Base-by-base conservation (phyloP, 2,113 vertebrate species). In the Puffinus mauretanicus region DNA sequence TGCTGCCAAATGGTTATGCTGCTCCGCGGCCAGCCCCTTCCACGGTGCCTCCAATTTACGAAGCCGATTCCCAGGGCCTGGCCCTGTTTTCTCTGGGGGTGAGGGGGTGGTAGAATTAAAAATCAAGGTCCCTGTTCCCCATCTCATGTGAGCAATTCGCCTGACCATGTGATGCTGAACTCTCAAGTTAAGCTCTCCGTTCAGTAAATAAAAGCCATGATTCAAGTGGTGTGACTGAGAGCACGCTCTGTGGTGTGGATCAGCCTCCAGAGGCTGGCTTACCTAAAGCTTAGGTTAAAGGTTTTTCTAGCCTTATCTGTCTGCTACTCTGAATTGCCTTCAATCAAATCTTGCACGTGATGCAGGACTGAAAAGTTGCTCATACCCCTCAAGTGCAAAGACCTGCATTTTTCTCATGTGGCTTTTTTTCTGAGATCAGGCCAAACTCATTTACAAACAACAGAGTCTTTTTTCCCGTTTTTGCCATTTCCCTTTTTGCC, bases 1-100 rank as follows among this genome's bases (percentile, higher is more conserved):
- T 97, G 97, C 91, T 95, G 91, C 96, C 98, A 97, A 96, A 93
- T 96, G 96, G 70, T 58, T 26, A 22, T 72, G 91, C 60, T 1
- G 16, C 62, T 94, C 86, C 77, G 26, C 7, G 57, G 55, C 58
- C 90, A 94, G 27, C 21, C 83, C 30, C 66, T 93, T 97, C 42
- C 55, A n/a, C 0, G 0, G 29, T 70, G 34, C 24, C 64, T 60
- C 46, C 64, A 12, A 2, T 42, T 65, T 71, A 29, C 27, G 30
- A 49, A 47, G 24, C 26, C 7, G 5, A 24, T 80, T 95, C 38
- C 54, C 42, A 62, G 75, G 42, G 42, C 72, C 34, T 71, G 16
- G 10, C 6, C 8, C 12, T 3, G 1, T 27, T 90, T 93, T 69
- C 67, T 70, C 15, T 12, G 54, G 9, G 18, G 19, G 1, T 6